Conservation (phyloP, 2,113 vertebrate genomes). For the Myotis davidii region DNA sequence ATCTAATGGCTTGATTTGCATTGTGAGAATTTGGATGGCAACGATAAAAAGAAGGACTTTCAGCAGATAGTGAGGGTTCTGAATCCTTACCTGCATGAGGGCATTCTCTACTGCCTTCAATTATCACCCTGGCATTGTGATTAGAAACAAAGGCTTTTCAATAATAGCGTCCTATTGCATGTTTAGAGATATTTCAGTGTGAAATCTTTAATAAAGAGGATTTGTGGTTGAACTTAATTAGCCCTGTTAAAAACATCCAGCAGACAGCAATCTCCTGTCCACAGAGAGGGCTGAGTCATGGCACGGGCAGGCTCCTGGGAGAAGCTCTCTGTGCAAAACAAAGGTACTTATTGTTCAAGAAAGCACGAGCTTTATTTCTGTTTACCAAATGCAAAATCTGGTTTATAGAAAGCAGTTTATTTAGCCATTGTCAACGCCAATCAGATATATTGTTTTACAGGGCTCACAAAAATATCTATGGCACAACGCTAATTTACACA, state of each 20-base stretch:
- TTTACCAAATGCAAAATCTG: constrained; percentile 37
- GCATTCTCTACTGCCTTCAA: constrained; percentile 73
- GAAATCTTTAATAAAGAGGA: constrained; percentile 80
- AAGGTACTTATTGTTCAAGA: constrained; percentile 31
- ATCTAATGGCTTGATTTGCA: constrained; percentile 50
- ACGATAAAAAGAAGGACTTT: constrained; percentile 60
- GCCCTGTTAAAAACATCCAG: constrained; percentile 76
- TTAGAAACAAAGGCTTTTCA: constrained; percentile 81
- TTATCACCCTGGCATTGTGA: constrained; percentile 76
- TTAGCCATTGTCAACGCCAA: neutral
- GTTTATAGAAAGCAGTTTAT: constrained; percentile 56
- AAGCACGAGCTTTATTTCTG: constrained; percentile 26
- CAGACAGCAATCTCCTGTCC: constrained; percentile 70
- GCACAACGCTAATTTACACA: neutral
- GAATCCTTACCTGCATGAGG: constrained; percentile 66
- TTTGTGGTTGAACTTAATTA: constrained; percentile 80
- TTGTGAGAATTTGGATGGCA: constrained; percentile 59
- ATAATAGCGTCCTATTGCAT: constrained; percentile 79
- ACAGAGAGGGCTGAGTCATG: constrained; percentile 56
- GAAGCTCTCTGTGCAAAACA: constrained; percentile 31
- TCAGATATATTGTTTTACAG: constrained; percentile 1
- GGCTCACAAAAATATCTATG: constrained; percentile 18
- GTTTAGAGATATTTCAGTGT: constrained; percentile 83
- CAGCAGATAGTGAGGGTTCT: constrained; percentile 17
- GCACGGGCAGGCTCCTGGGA: neutral